phyloP scores from a whole-genome alignment of 2,113 vertebrate species.

The Monopterus albus region DNA sequence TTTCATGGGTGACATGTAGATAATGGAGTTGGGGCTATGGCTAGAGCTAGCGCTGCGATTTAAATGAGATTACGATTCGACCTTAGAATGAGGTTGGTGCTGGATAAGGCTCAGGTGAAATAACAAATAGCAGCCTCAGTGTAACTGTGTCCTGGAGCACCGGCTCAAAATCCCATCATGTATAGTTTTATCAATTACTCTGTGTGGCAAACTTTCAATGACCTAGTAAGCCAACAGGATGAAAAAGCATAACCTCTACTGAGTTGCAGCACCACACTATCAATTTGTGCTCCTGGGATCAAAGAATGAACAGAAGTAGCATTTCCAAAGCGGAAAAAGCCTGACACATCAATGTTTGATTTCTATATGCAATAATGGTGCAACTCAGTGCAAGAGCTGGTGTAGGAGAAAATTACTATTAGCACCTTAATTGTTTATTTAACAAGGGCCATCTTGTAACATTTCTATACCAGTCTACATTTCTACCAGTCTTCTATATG shows the following conservation, averaged over 20 bases:
- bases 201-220: slow-evolving; percentile 17
- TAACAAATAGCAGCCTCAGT: no score
- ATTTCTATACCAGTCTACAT: neutral
- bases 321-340: neutral
- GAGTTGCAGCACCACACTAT: slow-evolving; percentile 8
- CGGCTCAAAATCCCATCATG: slow-evolving; percentile 22
- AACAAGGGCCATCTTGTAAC: neutral
- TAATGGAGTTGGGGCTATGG: neutral
- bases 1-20: neutral
- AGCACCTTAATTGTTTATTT: neutral
- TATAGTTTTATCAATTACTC: slow-evolving; percentile 27
- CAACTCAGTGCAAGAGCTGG: slow-evolving; percentile 6
- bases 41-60: neutral
- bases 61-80: neutral
- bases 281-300: slow-evolving; percentile 15
- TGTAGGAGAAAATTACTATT: neutral
- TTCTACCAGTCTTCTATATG: no score
- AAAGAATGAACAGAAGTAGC: slow-evolving; percentile 12
- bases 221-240: slow-evolving; percentile 1
- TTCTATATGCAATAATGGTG: neutral
- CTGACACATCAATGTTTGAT: neutral
- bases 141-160: no score
- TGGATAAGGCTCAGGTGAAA: no score
- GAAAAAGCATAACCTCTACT: slow-evolving; percentile 11
- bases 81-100: slow-evolving; percentile 1